Evolutionary conservation across 2,113 vertebrate species (phyloP).

Genomic region (Atrichornis clamosus): DNA sequence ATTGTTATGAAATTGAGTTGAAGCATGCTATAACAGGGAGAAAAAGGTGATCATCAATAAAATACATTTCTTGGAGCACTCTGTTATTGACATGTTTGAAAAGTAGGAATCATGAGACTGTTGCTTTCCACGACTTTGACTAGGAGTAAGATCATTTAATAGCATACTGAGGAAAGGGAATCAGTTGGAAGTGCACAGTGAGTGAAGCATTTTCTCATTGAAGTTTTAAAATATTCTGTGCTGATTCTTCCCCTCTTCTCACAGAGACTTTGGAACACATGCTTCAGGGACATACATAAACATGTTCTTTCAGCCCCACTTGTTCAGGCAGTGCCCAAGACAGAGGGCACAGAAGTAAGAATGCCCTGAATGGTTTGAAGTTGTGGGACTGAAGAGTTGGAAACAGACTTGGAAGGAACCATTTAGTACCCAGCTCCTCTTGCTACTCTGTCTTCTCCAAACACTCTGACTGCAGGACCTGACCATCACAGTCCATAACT

Average conservation of each 20-base stretch:
- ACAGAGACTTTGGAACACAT: accelerated
- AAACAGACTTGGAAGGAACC: neutral
- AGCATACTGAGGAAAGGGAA: neutral
- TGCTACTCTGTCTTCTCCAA: neutral
- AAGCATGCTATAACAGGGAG: neutral
- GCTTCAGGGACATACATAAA: accelerated
- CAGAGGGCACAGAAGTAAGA: neutral
- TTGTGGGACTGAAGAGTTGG: neutral
- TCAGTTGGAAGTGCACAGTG: neutral
- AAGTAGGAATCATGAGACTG: neutral
- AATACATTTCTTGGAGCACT: neutral
- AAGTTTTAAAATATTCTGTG: neutral
- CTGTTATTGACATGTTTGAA: neutral
- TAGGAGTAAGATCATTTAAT: neutral
- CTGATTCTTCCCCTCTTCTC: neutral
- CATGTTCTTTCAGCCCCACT: accelerated
- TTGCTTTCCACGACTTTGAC: neutral
- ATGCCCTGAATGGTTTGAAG: accelerated
- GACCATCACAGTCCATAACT: accelerated
- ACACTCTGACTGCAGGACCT: neutral
- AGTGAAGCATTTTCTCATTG: neutral
- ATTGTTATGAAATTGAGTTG: neutral
- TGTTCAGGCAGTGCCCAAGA: neutral
- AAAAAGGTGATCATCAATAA: neutral
- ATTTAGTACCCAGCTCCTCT: neutral